These are phyloP conservation scores for Eupithecia abbreviata DNA, from an alignment of 2,888 invertebrate species.

Conservation along the genomic window DNA sequence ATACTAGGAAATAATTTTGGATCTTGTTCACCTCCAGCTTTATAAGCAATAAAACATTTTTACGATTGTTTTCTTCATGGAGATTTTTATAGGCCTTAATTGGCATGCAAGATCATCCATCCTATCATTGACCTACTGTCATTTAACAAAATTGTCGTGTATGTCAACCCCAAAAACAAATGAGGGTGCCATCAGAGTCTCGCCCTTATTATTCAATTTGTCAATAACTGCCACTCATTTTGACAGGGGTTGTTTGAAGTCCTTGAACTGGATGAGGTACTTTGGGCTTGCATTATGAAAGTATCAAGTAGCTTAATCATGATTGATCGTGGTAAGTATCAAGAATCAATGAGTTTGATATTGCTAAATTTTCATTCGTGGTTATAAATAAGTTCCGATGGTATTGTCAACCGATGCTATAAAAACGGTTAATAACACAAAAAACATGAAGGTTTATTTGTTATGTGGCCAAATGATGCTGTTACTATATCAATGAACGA, in stretches of 20 bases:
- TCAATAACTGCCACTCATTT: conserved; percentile 43
- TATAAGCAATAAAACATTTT: background rate
- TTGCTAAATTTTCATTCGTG: background rate
- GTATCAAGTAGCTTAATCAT: conserved; percentile 15
- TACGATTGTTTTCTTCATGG: background rate
- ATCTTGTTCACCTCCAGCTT: background rate
- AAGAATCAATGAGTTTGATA: conserved; percentile 3
- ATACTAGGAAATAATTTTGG: background rate
- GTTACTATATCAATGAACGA: too few relatives aligned
- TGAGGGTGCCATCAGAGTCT: conserved; percentile 35
- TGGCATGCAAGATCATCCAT: background rate
- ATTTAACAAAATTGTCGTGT: conserved; percentile 20
- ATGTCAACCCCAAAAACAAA: conserved; percentile 39
- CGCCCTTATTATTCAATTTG: conserved; percentile 46
- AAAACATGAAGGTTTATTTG: too few relatives aligned
- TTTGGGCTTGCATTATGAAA: conserved; percentile 15
- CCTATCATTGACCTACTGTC: conserved; percentile 7
- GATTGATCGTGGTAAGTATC: conserved; percentile 14
- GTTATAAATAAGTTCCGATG: background rate
- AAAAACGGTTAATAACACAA: too few relatives aligned
- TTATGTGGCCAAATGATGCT: too few relatives aligned
- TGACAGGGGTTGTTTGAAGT: conserved; percentile 41
- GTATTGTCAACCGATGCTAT: too few relatives aligned
- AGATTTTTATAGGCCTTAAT: background rate
- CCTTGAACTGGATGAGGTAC: conserved; percentile 14